Percentiles rank a stretch among this genome's conserved stretches.
These are phyloP conservation scores for Melanotaenia maccullochi DNA, from an alignment of 2,797 vertebrate species.

Conservation along the genomic window DNA sequence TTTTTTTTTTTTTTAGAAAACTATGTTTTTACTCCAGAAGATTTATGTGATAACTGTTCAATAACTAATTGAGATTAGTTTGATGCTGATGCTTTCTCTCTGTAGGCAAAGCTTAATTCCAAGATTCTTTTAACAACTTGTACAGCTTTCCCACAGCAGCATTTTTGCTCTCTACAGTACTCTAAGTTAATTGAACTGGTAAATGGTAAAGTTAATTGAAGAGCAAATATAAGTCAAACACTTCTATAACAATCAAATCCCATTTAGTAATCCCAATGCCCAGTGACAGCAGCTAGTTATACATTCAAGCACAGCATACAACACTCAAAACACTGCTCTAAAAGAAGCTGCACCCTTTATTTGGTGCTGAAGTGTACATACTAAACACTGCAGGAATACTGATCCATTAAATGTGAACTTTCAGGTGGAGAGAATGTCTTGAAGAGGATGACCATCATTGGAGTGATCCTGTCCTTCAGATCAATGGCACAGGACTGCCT, in stretches of 20 bases:
- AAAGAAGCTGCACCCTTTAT: not conserved
- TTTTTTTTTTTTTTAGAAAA: too few relatives aligned
- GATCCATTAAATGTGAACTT: slow-evolving; percentile 25
- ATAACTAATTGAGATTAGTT: too few relatives aligned
- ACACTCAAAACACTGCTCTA: not conserved
- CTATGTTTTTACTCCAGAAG: too few relatives aligned
- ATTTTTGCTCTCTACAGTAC: not conserved
- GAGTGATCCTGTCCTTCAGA: slow-evolving; percentile 76
- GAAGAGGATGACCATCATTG: slow-evolving; percentile 90
- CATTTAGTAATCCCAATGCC: not conserved
- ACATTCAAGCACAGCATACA: not conserved
- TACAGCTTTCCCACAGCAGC: not conserved
- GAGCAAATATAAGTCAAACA: slow-evolving; percentile 17
- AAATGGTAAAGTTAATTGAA: not conserved
- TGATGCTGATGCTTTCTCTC: too few relatives aligned
- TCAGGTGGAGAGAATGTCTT: slow-evolving; percentile 90
- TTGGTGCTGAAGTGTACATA: not conserved
- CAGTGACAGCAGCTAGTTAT: not conserved
- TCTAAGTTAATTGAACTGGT: not conserved
- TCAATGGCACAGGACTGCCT: slow-evolving; percentile 80
- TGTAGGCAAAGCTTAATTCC: too few relatives aligned
- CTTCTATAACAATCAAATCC: not conserved
- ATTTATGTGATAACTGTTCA: too few relatives aligned
- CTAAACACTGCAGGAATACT: not conserved
- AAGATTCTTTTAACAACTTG: not conserved